Conservation (phyloP, 2,797 vertebrate genomes). For the Spinus pinus region DNA sequence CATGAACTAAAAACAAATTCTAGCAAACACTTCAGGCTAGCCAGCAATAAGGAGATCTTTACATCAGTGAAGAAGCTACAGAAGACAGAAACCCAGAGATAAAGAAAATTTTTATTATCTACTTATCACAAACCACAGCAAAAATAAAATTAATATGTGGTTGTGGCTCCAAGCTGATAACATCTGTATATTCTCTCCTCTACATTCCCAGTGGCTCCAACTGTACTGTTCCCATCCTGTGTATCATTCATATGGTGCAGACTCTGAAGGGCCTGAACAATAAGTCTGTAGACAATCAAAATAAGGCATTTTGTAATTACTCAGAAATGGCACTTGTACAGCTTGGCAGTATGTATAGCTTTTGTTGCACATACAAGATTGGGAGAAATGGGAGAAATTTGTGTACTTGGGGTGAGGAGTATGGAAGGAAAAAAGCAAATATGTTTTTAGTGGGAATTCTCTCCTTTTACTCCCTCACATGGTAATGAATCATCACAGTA, state of each 20-base stretch:
- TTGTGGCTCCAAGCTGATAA: background rate
- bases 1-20: background rate
- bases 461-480: background rate
- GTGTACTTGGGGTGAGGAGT: background rate
- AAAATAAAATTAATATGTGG: background rate
- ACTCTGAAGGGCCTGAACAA: constrained; percentile 68
- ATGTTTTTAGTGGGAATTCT: background rate
- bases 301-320: background rate
- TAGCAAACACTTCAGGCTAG: background rate
- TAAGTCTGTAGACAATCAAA: background rate
- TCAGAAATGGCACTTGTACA: background rate
- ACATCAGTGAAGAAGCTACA: background rate
- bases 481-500: background rate
- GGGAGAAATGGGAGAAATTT: background rate
- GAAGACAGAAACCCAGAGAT: background rate
- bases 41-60: background rate
- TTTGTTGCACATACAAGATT: background rate
- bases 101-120: background rate
- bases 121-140: background rate
- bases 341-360: background rate
- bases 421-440: background rate
- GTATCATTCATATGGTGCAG: background rate
- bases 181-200: background rate
- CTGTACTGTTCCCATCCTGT: background rate
- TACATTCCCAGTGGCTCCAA: background rate